A percentile compares a stretch with the other conserved stretches of the same genome.
phyloP scores from a whole-genome alignment of 2,888 invertebrate species.

The Acronicta aceris region DNA sequence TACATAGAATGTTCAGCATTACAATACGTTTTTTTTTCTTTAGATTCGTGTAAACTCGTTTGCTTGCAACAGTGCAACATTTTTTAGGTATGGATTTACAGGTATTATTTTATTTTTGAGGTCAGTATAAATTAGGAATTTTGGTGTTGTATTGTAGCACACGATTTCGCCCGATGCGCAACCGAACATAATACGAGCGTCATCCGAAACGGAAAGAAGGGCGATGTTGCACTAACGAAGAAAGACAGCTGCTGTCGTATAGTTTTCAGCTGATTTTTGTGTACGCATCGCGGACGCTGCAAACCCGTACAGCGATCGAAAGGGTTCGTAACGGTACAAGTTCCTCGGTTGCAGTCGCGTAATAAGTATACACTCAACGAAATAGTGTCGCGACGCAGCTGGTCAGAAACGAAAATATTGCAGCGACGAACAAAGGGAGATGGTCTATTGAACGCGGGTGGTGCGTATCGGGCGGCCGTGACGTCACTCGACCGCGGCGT shows the following conservation, averaged over 20 bases:
- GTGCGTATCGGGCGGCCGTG: constrained; percentile 82
- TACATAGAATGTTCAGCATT: too few species aligned
- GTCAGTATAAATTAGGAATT: constrained; percentile 64
- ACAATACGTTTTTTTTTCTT: too few species aligned
- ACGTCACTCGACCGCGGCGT: constrained; percentile 82
- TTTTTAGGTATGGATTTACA: constrained; percentile 25
- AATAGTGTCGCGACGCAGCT: constrained; percentile 40
- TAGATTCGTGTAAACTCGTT: neutral
- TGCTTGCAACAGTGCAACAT: constrained; percentile 28
- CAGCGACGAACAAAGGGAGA: constrained; percentile 84
- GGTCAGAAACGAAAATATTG: constrained; percentile 52
- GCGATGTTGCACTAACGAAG: constrained; percentile 69
- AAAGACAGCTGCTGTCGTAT: constrained; percentile 89
- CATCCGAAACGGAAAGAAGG: constrained; percentile 72
- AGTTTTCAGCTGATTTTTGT: constrained; percentile 89
- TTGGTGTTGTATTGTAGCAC: constrained; percentile 48
- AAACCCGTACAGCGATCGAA: constrained; percentile 58
- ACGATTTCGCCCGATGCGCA: constrained; percentile 75
- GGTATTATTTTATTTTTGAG: constrained; percentile 71
- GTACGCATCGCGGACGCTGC: constrained; percentile 76
- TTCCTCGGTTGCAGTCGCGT: constrained; percentile 39
- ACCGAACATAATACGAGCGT: constrained; percentile 79
- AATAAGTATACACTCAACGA: constrained; percentile 25
- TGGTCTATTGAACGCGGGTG: constrained; percentile 84
- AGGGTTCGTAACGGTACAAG: constrained; percentile 54